Evolutionary conservation across 2,797 vertebrate species (phyloP), one percentile per base, ranked within the genome.

Genomic region (Miichthys miiuy): DNA sequence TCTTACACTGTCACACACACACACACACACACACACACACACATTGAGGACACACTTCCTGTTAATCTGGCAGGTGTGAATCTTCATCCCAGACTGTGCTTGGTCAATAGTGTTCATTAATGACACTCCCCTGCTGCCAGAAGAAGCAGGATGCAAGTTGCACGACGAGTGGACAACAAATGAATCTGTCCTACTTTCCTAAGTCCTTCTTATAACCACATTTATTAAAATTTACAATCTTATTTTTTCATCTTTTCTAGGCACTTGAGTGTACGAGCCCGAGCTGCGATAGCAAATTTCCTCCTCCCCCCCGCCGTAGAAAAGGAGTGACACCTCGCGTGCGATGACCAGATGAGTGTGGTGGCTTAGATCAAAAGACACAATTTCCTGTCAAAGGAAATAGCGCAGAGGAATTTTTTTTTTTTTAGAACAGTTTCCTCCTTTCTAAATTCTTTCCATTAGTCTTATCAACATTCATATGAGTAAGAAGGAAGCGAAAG

Each of bases 351-450:
- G 86, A 88, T 83, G 79, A 89, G 88, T 81, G 87, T 65, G 68
- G 83, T 86, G 88, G 85, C 84, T 91, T 84, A 75, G 77, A 92
- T 92, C 87, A 91, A 91, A 38, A 92, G 84, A 86, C 85, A 88
- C 89, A 88, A 93, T 93, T 93, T 93, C 91, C 91, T 90, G 87
- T 81, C 75, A 82, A 47, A 92, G 91, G 92, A 93, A 91, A 89
- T 78, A 63, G 78, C 46, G 0, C 57, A 17, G 85, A 77, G 69
- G 81, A 47, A 20, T 70, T 72, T 54, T 41, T 74, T 18, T 47
- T 60, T 55, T 69, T 63, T 52, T 50, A 64, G 77, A 83, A 68
- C 79, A 60, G 63, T 77, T 89, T 76, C 84, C 69, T 79, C 67
- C 69, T 34, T 74, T 82, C 68, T 57, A 65, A 87, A 91, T 84